Evolutionary conservation across 2,888 invertebrate species (phyloP).

Genomic region (Frankliniella fusca): DNA sequence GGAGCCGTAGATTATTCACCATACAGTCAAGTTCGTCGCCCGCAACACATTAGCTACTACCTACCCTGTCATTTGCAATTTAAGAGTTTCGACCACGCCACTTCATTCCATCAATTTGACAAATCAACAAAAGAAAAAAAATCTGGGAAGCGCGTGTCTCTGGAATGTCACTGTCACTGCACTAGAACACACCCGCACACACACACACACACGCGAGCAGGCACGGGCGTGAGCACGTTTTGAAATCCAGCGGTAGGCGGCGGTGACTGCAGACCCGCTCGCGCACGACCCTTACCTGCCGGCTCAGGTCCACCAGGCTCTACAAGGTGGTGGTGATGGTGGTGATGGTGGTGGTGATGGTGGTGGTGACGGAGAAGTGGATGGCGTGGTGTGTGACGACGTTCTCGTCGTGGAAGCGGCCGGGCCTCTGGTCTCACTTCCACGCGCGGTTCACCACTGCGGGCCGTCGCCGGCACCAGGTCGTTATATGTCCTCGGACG

Average conservation of each 20-base stretch:
- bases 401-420: constrained; percentile 3
- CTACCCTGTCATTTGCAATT: too few relatives aligned
- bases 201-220: not conserved
- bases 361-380: not conserved
- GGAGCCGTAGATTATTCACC: too few relatives aligned
- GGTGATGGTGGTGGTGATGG: not conserved
- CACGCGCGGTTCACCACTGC: constrained; percentile 6
- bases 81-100: too few relatives aligned
- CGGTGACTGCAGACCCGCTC: too few relatives aligned
- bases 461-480: not conserved
- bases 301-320: too few relatives aligned
- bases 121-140: not conserved
- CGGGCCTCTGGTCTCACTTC: constrained; percentile 10
- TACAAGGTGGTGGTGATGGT: not conserved
- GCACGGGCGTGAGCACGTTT: not conserved
- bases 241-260: not conserved
- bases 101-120: not conserved
- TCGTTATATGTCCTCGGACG: constrained; percentile 8
- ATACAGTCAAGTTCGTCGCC: too few relatives aligned
- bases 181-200: not conserved
- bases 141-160: not conserved
- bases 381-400: not conserved
- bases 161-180: not conserved
- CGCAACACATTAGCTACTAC: too few relatives aligned
- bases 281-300: too few relatives aligned